These are phyloP conservation scores for Acipenser transmontanus DNA, from an alignment of 2,797 vertebrate species.

Conservation along the genomic window DNA sequence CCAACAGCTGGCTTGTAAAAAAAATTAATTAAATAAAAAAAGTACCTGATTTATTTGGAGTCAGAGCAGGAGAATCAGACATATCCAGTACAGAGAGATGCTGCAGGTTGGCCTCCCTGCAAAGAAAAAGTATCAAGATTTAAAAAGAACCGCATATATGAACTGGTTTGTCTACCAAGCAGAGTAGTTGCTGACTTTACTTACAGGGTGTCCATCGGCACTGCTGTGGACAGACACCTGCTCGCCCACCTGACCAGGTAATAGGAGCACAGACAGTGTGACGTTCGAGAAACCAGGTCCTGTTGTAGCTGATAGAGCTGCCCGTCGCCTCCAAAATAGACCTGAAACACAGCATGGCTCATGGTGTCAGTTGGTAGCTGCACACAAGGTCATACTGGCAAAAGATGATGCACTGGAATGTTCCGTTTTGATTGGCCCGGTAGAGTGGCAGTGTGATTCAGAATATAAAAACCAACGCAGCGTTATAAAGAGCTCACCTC, in stretches of 20 bases:
- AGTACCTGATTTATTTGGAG: slow-evolving; percentile 66
- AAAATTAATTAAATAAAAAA: not conserved
- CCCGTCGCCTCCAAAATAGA: slow-evolving; percentile 61
- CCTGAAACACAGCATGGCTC: slow-evolving; percentile 41
- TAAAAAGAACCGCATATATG: slow-evolving; percentile 1
- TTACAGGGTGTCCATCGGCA: slow-evolving; percentile 83
- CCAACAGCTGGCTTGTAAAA: not conserved
- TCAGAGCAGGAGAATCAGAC: slow-evolving; percentile 64
- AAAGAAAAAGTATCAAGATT: slow-evolving; percentile 18
- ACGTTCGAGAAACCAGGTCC: slow-evolving; percentile 81
- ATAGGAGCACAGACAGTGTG: slow-evolving; percentile 81
- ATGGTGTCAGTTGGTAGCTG: not conserved
- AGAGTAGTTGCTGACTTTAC: slow-evolving; percentile 29
- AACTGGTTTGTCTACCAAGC: not conserved
- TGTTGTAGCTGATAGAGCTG: slow-evolving; percentile 85
- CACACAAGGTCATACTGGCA: too few relatives aligned
- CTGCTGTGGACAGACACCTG: slow-evolving; percentile 65
- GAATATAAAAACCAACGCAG: too few relatives aligned
- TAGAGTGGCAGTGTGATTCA: too few relatives aligned
- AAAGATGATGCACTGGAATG: too few relatives aligned
- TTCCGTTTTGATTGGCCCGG: too few relatives aligned
- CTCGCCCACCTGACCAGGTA: slow-evolving; percentile 77
- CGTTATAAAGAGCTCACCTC: slow-evolving; percentile 53
- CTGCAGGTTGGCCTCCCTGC: slow-evolving; percentile 87
- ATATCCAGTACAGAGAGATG: slow-evolving; percentile 85